Evolutionary conservation across 2,797 vertebrate genomes (phyloP).

Genomic region (Sebastes reedi): DNA sequence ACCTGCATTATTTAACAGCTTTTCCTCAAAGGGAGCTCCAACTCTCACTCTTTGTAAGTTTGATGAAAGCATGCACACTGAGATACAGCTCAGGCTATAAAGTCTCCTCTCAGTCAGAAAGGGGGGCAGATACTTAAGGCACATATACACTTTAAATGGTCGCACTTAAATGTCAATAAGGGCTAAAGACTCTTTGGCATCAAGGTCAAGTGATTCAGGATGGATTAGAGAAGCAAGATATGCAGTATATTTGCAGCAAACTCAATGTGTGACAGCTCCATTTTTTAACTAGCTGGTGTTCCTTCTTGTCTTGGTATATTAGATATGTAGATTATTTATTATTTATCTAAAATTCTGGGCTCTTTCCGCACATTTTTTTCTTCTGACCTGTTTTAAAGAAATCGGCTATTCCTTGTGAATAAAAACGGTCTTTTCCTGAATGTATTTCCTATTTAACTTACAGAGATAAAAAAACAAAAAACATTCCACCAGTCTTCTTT

Average conservation of each 20-base stretch:
- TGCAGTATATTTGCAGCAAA: neutral
- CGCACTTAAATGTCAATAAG: neutral
- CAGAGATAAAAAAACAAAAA: neutral
- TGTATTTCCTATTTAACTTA: neutral
- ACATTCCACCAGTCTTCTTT: neutral
- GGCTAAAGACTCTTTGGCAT: constrained; percentile 6
- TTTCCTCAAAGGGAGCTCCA: constrained; percentile 58
- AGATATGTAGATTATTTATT: too few species aligned
- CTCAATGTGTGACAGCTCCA: neutral
- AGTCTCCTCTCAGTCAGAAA: neutral
- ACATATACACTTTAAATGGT: neutral
- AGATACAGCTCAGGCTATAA: constrained; percentile 5
- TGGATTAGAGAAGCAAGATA: neutral
- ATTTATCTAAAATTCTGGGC: neutral
- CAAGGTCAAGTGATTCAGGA: constrained; percentile 30
- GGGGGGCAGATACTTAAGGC: neutral
- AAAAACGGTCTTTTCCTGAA: neutral
- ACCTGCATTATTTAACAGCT: constrained; percentile 81
- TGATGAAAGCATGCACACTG: constrained; percentile 37
- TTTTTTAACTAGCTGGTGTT: neutral
- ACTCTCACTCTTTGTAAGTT: constrained; percentile 37
- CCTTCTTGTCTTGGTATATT: neutral
- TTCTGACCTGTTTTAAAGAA: neutral
- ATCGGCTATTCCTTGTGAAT: neutral
- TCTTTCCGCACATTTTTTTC: neutral